Evolutionary conservation across 1,140 invertebrate species (phyloP), one percentile per base, ranked within the genome.

Genomic region (Chironomus tepperi): DNA sequence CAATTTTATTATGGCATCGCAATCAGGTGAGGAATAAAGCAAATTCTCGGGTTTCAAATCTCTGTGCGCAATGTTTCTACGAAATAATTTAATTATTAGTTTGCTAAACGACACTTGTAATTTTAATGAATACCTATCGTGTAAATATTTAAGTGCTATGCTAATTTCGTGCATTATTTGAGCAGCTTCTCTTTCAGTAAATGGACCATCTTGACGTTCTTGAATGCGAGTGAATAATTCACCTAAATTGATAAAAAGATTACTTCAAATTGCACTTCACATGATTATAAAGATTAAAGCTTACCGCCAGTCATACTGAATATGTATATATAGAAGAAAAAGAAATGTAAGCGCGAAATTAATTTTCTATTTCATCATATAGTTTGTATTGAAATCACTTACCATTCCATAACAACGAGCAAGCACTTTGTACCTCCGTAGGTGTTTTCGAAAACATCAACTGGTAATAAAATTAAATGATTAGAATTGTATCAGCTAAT

Each of bases 351-450:
- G 24, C 24, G 24, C 2, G 24, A 34, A 34, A 34, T 34, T 34
- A 34, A 34, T 34, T 34, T 5, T 34, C 2, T 2, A 34, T 34
- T 34, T 34, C 24, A 34, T 34, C 24, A 34, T 34, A 1, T 5
- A 34, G 24, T 34, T 34, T 2, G 5, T 1, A 1, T 34, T 34
- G 43, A 75, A 75, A 18, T 72, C 47, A 83, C 85, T 85, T 84
- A 94, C 92, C 96, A 98, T 87, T 99, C 97, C 95, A 99, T 98
- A 9, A 99, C 91, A 65, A 99, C 93, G 8, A 99, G 86, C 3
- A 99, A 85, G 85, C 96, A 98, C 80, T 93, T 92, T 76, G 92
- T 91, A 3, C 91, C 93, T 77, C 89, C 90, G 80, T 98, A 97
- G 10, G 89, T 89, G 83, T 99, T 99, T 84, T 98, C 96, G 84